These are phyloP conservation scores for Aphidoletes aphidimyza DNA, from an alignment of 2,888 invertebrate species.

Conservation along the genomic window DNA sequence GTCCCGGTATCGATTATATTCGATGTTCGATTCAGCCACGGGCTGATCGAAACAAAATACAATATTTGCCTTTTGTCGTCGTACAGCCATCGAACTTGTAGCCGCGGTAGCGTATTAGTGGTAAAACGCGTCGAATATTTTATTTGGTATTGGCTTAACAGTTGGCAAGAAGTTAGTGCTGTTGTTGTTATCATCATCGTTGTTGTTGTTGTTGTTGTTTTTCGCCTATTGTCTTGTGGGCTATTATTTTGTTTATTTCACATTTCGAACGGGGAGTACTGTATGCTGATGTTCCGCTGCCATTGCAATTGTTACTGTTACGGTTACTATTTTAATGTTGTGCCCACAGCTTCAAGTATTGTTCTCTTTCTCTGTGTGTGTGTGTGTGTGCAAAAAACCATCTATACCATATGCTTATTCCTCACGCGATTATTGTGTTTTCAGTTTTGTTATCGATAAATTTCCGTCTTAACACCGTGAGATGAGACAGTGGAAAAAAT, in stretches of 20 bases:
- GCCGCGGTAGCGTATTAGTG: slow-evolving; percentile 41
- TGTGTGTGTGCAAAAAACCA: too few relatives aligned
- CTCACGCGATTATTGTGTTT: slow-evolving; percentile 54
- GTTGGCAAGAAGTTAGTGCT: neutral
- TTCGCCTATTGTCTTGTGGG: slow-evolving; percentile 30
- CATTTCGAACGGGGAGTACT: neutral
- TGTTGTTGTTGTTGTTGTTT: neutral
- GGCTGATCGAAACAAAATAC: slow-evolving; percentile 11
- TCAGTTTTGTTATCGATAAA: slow-evolving; percentile 53
- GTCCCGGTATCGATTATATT: too few relatives aligned
- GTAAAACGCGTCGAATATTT: slow-evolving; percentile 30
- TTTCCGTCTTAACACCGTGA: slow-evolving; percentile 31
- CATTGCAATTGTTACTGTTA: neutral
- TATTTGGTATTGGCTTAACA: neutral
- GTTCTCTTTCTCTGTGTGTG: slow-evolving; percentile 28
- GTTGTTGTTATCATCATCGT: neutral
- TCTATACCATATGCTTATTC: slow-evolving; percentile 43
- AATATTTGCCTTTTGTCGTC: neutral
- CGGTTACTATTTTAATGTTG: neutral
- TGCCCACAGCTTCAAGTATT: neutral
- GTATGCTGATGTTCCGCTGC: neutral
- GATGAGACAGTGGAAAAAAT: slow-evolving; percentile 8
- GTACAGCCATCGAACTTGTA: neutral
- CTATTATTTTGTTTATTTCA: slow-evolving; percentile 25
- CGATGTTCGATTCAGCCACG: too few relatives aligned